Percentiles rank a stretch among this genome's conserved stretches.
Conservation (phyloP, 2,888 invertebrate species). For the Parnassius mnemosyne region DNA sequence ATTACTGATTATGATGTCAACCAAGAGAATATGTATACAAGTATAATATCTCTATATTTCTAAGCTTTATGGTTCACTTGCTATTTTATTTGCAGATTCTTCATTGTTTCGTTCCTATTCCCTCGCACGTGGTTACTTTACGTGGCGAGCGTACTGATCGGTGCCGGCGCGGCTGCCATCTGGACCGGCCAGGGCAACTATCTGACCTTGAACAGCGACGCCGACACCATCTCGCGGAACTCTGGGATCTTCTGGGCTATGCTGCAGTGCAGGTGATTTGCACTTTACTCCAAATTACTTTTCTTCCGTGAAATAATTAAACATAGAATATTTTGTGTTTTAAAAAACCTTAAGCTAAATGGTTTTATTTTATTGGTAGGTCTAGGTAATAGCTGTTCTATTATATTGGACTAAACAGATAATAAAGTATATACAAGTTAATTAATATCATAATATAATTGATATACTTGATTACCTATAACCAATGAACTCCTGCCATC, state of each 20-base stretch:
- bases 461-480: no score
- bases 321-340: neutral
- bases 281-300: neutral
- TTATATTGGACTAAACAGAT: no score
- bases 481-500: no score
- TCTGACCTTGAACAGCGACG: constrained; percentile 93
- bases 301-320: neutral
- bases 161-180: constrained; percentile 94
- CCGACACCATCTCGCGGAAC: constrained; percentile 93
- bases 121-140: constrained; percentile 93
- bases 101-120: constrained; percentile 93
- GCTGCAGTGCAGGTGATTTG: constrained; percentile 89
- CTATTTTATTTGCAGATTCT: constrained; percentile 84
- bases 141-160: constrained; percentile 90
- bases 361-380: no score
- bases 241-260: constrained; percentile 99
- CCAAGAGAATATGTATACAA: no score
- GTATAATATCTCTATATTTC: no score
- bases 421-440: no score
- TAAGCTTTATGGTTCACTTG: no score
- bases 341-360: neutral
- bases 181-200: constrained; percentile 97
- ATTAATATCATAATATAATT: no score
- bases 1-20: no score
- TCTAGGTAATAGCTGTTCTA: no score